Base-by-base conservation (phyloP, 2,797 vertebrate species). In the Takifugu ocellatus region DNA sequence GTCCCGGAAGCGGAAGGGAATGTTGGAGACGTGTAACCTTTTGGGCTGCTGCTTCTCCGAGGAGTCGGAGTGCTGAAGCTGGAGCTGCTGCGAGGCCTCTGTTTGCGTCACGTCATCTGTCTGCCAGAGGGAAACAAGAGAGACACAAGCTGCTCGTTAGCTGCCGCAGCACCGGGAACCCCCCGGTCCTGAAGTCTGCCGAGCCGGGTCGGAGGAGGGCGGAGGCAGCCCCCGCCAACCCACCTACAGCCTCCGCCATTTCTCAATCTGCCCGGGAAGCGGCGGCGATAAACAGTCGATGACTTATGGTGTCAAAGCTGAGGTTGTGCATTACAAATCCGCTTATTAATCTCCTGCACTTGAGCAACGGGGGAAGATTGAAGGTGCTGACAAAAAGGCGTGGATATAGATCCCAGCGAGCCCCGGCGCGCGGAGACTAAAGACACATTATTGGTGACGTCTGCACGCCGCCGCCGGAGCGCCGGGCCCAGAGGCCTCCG, bases 1-100 rank as follows among this genome's bases (percentile, higher is more conserved):
- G 89, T 98, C 96, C 88, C 96, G 92, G 92, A 98, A 98, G 80
- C 96, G 94, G 89, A 98, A 98, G 89, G 96, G 96, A 91, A 98
- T 98, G 92, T 98, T 98, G 90, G 96, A 98, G 87, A 98, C 95
- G 14, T 98, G 96, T 89, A 98, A 92, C 90, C 96, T 79, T 84
- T 98, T 98, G 84, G 96, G 96, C 83, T 97, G 96, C 88, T 95
- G 95, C 88, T 98, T 98, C 92, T 98, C 95, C 63, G 94, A 92
- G 81, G 92, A 92, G 84, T 92, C 94, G 66, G 94, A 92, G 87
- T 94, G 88, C 78, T 94, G 93, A 78, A 92, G 90, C 86, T 94
- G 93, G 63, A 92, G 88, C 84, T 93, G 93, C 77, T 94, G 94
- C 84, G 94, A 94, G 84, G 79, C 93, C 79, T 97, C 96, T 78